These are phyloP conservation scores for Australoheros facetus DNA, from an alignment of 2,797 vertebrate species.

Conservation along the genomic window DNA sequence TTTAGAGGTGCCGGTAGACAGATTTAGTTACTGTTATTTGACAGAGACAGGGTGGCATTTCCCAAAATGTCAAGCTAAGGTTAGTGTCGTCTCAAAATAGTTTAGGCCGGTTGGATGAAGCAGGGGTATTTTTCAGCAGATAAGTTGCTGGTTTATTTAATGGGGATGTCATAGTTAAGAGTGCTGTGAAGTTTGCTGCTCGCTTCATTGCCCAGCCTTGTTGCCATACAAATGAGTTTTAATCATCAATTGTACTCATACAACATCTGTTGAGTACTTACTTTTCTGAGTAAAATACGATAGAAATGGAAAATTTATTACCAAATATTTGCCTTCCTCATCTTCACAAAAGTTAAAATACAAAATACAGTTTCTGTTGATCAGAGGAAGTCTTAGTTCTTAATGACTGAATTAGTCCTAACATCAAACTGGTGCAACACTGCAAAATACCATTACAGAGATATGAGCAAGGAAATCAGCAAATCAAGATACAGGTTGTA, in stretches of 20 bases:
- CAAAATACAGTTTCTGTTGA: background rate
- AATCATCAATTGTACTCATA: background rate
- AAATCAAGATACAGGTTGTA: background rate
- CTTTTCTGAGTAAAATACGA: background rate
- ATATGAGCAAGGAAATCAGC: background rate
- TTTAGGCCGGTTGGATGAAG: background rate
- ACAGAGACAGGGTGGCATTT: background rate
- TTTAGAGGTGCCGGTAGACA: background rate
- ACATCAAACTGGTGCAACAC: background rate
- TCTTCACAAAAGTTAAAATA: background rate
- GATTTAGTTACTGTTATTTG: constrained; percentile 1
- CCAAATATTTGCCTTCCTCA: background rate
- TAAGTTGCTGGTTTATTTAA: background rate
- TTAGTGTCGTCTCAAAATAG: background rate
- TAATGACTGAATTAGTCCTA: background rate
- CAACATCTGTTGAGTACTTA: background rate
- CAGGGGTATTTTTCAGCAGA: background rate
- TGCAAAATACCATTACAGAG: background rate
- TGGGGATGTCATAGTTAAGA: background rate
- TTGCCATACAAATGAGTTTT: background rate
- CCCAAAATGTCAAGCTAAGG: background rate
- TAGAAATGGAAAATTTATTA: background rate
- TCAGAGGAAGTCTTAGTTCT: background rate
- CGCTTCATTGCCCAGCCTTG: no score
- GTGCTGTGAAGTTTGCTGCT: background rate